Conservation (phyloP, 1,140 invertebrate genomes). For the Drosophila micromelanica region DNA sequence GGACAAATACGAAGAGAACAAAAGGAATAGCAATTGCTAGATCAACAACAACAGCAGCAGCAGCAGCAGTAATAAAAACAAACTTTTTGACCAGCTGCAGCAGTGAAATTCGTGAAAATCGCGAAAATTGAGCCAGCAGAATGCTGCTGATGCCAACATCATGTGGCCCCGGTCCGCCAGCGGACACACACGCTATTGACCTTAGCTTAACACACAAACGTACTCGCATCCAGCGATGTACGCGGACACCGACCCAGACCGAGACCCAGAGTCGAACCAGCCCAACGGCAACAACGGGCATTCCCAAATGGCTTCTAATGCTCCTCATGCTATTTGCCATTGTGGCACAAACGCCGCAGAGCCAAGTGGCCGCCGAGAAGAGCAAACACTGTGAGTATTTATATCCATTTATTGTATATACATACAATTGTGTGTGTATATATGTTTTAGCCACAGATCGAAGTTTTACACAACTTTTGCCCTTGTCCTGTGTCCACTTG, state of each 20-base stretch:
- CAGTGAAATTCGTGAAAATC: constrained; percentile 47
- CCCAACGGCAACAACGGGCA: constrained; percentile 41
- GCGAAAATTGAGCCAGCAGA: constrained; percentile 60
- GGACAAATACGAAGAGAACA: constrained; percentile 50
- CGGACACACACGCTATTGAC: constrained; percentile 28
- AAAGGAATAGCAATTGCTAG: constrained; percentile 48
- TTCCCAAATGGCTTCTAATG: constrained; percentile 80
- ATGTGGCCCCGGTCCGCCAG: constrained; percentile 79
- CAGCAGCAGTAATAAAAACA: constrained; percentile 24
- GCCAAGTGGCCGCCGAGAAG: constrained; percentile 81
- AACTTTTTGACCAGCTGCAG: constrained; percentile 40
- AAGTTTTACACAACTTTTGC: constrained; percentile 36
- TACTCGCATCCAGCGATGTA: constrained; percentile 14
- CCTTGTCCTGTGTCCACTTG: constrained; percentile 29
- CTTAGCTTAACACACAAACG: constrained; percentile 30
- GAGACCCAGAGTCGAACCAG: constrained; percentile 12
- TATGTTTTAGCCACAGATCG: constrained; percentile 20
- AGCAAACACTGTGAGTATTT: constrained; percentile 83
- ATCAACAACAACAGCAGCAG: constrained; percentile 32
- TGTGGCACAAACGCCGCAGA: constrained; percentile 64
- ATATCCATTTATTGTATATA: constrained; percentile 7
- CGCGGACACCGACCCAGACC: constrained; percentile 9
- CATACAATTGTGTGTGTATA: constrained; percentile 5
- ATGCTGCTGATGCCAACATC: constrained; percentile 82
- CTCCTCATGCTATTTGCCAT: constrained; percentile 73